These are phyloP conservation scores for Nibea albiflora DNA, from an alignment of 2,113 vertebrate genomes.

Conservation along the genomic window DNA sequence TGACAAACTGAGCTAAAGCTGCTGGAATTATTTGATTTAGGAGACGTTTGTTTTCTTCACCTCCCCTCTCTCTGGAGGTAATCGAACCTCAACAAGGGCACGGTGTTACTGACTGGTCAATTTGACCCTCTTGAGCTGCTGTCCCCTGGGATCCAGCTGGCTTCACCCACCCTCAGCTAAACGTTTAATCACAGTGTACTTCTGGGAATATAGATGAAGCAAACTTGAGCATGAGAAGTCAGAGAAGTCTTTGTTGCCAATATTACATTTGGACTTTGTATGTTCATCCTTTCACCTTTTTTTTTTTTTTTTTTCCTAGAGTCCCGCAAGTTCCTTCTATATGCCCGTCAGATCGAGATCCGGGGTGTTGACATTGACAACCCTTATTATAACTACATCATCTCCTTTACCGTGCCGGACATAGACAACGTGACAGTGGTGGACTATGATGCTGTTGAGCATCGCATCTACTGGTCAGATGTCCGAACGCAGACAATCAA, in stretches of 20 bases:
- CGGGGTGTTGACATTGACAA: conserved; percentile 95
- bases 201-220: background rate
- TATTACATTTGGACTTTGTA: background rate
- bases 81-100: background rate
- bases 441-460: conserved; percentile 94
- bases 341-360: conserved; percentile 98
- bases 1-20: background rate
- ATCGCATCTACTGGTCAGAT: conserved; percentile 98
- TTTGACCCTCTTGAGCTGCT: conserved; percentile 16
- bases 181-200: background rate
- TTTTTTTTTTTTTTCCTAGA: conserved; percentile 80
- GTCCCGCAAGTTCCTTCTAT: conserved; percentile 96
- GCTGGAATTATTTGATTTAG: background rate
- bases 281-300: background rate
- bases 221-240: too few relatives aligned
- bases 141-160: background rate
- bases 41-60: background rate
- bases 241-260: background rate
- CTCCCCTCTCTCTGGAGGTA: background rate
- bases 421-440: conserved; percentile 97
- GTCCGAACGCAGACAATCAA: conserved; percentile 98
- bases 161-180: background rate
- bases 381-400: conserved; percentile 99
- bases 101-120: conserved; percentile 10
- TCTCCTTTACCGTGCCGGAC: conserved; percentile 98